Evolutionary conservation across 2,113 vertebrate species (phyloP).

Genomic region (Muntiacus muntjak): DNA sequence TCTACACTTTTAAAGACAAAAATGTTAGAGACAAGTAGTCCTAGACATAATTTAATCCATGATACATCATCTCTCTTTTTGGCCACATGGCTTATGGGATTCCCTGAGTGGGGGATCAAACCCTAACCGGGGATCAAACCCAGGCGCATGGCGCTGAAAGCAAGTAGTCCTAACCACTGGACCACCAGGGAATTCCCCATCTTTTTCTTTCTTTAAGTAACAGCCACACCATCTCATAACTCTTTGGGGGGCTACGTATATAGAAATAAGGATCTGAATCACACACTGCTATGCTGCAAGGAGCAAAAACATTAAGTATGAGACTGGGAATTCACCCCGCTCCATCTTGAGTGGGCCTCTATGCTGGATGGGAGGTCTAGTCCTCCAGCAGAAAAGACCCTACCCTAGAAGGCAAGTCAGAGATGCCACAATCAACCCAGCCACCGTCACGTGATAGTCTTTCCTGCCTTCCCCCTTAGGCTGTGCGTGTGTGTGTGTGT

Average conservation of each 20-base stretch:
- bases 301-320: neutral
- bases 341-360: neutral
- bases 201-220: neutral
- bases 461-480: neutral
- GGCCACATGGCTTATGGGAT: neutral
- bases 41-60: neutral
- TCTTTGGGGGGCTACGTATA: neutral
- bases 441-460: neutral
- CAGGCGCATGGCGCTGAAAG: neutral
- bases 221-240: neutral
- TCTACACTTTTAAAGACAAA: neutral
- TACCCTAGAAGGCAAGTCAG: neutral
- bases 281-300: neutral
- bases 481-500: neutral
- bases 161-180: neutral
- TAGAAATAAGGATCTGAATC: neutral
- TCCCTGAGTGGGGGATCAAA: neutral
- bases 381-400: neutral
- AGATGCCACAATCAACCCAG: neutral
- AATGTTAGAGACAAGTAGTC: neutral
- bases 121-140: neutral
- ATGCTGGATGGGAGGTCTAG: neutral
- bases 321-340: neutral
- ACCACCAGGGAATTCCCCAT: neutral
- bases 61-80: neutral